These are phyloP conservation scores for Zeus faber DNA, from an alignment of 2,113 vertebrate genomes.

Conservation along the genomic window DNA sequence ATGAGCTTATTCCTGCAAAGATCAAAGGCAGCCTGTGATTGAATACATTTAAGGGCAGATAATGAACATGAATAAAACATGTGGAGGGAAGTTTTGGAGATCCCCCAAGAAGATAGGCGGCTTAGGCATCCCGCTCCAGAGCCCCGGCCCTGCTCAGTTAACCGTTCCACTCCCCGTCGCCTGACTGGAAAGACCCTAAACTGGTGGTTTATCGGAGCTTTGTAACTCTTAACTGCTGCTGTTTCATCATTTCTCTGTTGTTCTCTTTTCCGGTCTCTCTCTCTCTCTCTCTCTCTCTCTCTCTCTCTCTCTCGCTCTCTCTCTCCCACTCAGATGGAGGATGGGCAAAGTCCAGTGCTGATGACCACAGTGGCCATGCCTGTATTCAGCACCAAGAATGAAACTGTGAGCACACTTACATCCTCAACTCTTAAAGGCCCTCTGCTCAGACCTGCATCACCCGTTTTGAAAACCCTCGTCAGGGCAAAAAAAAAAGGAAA, in stretches of 20 bases:
- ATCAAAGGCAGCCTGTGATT: constrained; percentile 62
- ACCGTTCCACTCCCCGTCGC: too few relatives aligned
- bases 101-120: constrained; percentile 40
- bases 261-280: constrained; percentile 10
- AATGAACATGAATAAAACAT: constrained; percentile 71
- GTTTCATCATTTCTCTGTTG: constrained; percentile 3
- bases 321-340: constrained; percentile 77
- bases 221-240: too few relatives aligned
- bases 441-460: too few relatives aligned
- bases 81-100: constrained; percentile 38
- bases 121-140: too few relatives aligned
- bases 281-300: constrained; percentile 2
- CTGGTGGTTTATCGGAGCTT: too few relatives aligned
- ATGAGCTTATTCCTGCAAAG: constrained; percentile 48
- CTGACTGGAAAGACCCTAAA: too few relatives aligned
- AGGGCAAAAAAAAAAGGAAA: too few relatives aligned
- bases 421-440: too few relatives aligned
- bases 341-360: constrained; percentile 86
- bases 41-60: constrained; percentile 61
- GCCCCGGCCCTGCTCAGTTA: too few relatives aligned
- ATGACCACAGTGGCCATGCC: constrained; percentile 99
- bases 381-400: constrained; percentile 97
- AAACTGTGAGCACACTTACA: constrained; percentile 89
- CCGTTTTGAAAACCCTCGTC: too few relatives aligned
- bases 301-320: constrained; percentile 5